These are phyloP conservation scores for Ostrea denselamellosa DNA, from an alignment of 1,140 invertebrate genomes.

Conservation along the genomic window DNA sequence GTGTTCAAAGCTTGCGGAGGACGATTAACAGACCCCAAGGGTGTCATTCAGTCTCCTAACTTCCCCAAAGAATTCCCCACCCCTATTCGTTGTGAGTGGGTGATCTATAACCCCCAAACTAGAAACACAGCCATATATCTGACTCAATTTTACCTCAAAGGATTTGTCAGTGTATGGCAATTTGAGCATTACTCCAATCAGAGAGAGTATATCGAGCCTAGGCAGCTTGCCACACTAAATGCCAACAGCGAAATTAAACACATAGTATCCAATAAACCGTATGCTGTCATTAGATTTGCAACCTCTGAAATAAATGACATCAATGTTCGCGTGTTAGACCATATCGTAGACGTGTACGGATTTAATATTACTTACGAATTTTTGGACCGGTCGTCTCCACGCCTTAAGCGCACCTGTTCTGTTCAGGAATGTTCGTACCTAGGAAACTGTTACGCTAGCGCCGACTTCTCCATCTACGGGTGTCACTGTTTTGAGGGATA, in stretches of 20 bases:
- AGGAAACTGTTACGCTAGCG: conserved; percentile 88
- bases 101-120: conserved; percentile 85
- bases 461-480: conserved; percentile 82
- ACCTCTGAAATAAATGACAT: conserved; percentile 86
- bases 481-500: conserved; percentile 78
- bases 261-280: conserved; percentile 85
- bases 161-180: conserved; percentile 89
- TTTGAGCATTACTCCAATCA: conserved; percentile 81
- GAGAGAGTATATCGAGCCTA: conserved; percentile 64
- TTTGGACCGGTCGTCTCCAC: conserved; percentile 78
- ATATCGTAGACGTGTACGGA: conserved; percentile 90
- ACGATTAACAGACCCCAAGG: conserved; percentile 58
- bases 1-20: conserved; percentile 68
- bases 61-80: conserved; percentile 89
- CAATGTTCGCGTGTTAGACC: conserved; percentile 89
- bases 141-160: conserved; percentile 91
- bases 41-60: conserved; percentile 87
- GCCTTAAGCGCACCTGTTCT: conserved; percentile 84
- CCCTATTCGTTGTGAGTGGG: conserved; percentile 91
- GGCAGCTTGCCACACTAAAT: conserved; percentile 76
- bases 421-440: conserved; percentile 89
- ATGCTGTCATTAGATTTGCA: conserved; percentile 89
- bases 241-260: conserved; percentile 67
- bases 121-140: conserved; percentile 89
- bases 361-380: conserved; percentile 96